Percentiles rank a stretch among this genome's conserved stretches.
Conservation (phyloP, 2,888 invertebrate species). For the Pseudococcus viburni region DNA sequence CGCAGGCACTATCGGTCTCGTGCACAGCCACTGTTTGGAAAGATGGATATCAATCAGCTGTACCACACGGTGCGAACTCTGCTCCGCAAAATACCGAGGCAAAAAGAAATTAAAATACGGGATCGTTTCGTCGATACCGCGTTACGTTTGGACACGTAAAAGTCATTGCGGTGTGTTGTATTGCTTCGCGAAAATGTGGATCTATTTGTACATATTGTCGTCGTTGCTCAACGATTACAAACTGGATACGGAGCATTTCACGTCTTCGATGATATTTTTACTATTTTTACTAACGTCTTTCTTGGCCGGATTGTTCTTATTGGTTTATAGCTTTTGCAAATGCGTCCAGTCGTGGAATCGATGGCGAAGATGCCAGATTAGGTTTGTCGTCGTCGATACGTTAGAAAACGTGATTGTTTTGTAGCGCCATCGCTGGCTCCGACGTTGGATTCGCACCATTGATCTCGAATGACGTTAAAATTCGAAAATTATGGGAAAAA, state of each 20-base stretch:
- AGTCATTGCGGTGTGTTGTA: slow-evolving; percentile 45
- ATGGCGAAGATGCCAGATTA: slow-evolving; percentile 52
- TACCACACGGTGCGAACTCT: slow-evolving; percentile 59
- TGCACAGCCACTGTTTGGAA: slow-evolving; percentile 59
- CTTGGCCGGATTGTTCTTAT: slow-evolving; percentile 24
- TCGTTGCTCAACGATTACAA: slow-evolving; percentile 24
- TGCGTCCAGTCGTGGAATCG: slow-evolving; percentile 56
- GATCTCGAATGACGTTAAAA: not conserved
- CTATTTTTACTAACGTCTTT: slow-evolving; percentile 35
- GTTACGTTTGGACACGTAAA: slow-evolving; percentile 54
- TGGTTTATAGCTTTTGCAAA: not conserved
- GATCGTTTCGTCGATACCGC: slow-evolving; percentile 28
- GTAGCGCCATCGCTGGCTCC: not conserved
- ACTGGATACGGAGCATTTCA: not conserved
- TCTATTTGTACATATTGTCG: slow-evolving; percentile 57
- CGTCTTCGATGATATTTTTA: slow-evolving; percentile 35
- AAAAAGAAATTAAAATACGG: slow-evolving; percentile 48
- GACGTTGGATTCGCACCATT: not conserved
- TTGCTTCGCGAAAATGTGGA: slow-evolving; percentile 59
- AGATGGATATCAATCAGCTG: slow-evolving; percentile 61
- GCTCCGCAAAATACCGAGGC: slow-evolving; percentile 18
- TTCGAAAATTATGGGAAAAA: too few species aligned
- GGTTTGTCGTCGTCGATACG: not conserved
- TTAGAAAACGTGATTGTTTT: not conserved
- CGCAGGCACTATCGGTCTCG: slow-evolving; percentile 57